Base-by-base conservation (phyloP, 2,113 vertebrate species). In the Callorhinus ursinus region DNA sequence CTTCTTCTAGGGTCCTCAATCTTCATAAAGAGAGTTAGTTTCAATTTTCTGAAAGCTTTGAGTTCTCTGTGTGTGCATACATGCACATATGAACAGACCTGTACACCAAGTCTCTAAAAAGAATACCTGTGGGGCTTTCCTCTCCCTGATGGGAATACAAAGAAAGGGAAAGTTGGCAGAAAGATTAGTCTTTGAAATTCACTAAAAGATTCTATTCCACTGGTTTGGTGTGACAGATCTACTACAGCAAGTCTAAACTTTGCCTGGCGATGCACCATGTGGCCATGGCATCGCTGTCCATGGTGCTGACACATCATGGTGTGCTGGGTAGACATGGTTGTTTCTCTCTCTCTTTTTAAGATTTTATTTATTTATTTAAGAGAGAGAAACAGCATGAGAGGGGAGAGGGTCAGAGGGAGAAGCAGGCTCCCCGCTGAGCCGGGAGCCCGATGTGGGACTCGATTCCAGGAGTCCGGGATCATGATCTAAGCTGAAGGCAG, bases 231-330 rank as follows among this genome's bases (percentile, higher is more conserved):
- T 4, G 22, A 51, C 39, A 88, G 39, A 95, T 19, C 6, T 1
- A 79, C 39, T 33, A 21, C 24, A 21, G 21, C 4, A 39, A 94
- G 4, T 57, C 16, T 79, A 33, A 53, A 53, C 7, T 22, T 55
- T 59, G 4, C 55, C 21, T 12, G 69, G 13, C 72, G 13, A 21
- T 1, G 11, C 9, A 8, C 55, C 22, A 4, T 0, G 42, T 1
- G 0, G 1, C 26, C 22, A 7, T 0, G 0, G 16, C 0, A 0
- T 8, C 16, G 51, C 98, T 97, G 95, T 97, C 97, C 95, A 0
- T 69, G 96, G 98, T 98, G 7, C 96, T 97, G 96, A 97, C 18
- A 13, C 24, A 14, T 13, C 36, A 7, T 4, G 7, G 24, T 39
- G 8, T 0, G 0, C 46, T 72, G 46, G 7, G 15, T 9, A 39